A percentile compares a stretch with the other conserved stretches of the same genome.
Conservation (phyloP, 2,113 vertebrate genomes). For the Procavia capensis region DNA sequence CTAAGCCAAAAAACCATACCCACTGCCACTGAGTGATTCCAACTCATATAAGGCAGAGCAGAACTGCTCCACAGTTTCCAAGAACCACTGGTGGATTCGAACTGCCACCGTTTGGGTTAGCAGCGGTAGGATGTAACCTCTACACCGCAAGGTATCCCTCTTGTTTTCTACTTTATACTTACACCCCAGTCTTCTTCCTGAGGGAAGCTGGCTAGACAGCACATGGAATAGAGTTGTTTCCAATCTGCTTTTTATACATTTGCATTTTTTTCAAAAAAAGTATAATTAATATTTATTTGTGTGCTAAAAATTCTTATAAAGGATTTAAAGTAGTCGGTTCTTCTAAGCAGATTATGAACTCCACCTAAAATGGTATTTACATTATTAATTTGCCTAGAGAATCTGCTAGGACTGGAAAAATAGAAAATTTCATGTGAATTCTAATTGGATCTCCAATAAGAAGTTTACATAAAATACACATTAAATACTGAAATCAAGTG, state of each 20-base stretch:
- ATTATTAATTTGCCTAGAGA: not conserved
- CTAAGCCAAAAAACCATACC: too few relatives aligned
- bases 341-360: not conserved
- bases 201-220: not conserved
- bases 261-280: not conserved
- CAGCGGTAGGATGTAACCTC: too few relatives aligned
- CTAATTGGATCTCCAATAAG: not conserved
- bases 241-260: not conserved
- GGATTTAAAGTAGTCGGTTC: not conserved
- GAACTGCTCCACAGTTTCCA: too few relatives aligned
- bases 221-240: not conserved
- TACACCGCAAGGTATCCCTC: too few relatives aligned
- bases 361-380: not conserved
- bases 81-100: too few relatives aligned
- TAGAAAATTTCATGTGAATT: not conserved
- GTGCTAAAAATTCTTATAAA: accelerated
- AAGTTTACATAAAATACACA: slow-evolving; percentile 7
- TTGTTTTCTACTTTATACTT: too few relatives aligned
- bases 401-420: slow-evolving; percentile 4
- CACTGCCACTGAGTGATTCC: too few relatives aligned
- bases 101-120: too few relatives aligned
- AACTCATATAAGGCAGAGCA: too few relatives aligned
- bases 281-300: not conserved
- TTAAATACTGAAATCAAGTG: slow-evolving; percentile 27
- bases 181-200: not conserved